A percentile compares a stretch with the other conserved stretches of the same genome.
phyloP scores from a whole-genome alignment of 2,797 vertebrate species.

The Sternarchorhynchus goeldii region DNA sequence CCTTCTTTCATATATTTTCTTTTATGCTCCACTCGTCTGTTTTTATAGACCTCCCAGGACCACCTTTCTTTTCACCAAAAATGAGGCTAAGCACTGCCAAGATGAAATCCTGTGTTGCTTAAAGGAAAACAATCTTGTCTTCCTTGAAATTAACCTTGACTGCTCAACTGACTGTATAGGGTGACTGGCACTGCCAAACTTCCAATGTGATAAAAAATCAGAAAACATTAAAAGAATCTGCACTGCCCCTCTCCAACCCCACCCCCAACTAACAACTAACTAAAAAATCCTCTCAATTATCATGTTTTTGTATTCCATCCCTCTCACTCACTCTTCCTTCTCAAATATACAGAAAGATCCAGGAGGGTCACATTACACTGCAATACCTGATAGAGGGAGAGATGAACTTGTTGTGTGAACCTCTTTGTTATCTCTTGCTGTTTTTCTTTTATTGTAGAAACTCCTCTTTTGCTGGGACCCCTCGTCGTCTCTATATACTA shows the following conservation, averaged over 20 bases:
- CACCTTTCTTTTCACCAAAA: constrained; percentile 43
- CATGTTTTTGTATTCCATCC: constrained; percentile 32
- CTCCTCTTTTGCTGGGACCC: constrained; percentile 70
- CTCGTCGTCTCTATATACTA: constrained; percentile 76
- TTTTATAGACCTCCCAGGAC: constrained; percentile 21
- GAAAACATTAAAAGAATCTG: constrained; percentile 11
- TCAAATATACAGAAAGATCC: constrained; percentile 22
- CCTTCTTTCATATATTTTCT: constrained; percentile 11
- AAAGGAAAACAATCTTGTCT: constrained; percentile 46
- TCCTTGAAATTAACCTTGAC: constrained; percentile 30
- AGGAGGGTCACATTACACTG: constrained; percentile 44
- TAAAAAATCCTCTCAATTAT: constrained; percentile 24
- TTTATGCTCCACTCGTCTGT: not conserved
- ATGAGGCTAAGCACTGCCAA: constrained; percentile 58
- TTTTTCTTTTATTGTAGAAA: constrained; percentile 69
- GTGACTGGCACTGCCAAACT: constrained; percentile 31
- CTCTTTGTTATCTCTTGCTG: constrained; percentile 57
- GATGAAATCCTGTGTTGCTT: constrained; percentile 25
- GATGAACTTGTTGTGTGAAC: constrained; percentile 28
- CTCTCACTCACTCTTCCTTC: not conserved
- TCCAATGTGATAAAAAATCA: constrained; percentile 13
- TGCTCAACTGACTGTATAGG: constrained; percentile 15
- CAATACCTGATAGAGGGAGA: constrained; percentile 51
- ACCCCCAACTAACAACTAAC: not conserved
- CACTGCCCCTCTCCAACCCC: not conserved